Evolutionary conservation across 2,888 invertebrate species (phyloP).

Genomic region (Drosophila mettleri): DNA sequence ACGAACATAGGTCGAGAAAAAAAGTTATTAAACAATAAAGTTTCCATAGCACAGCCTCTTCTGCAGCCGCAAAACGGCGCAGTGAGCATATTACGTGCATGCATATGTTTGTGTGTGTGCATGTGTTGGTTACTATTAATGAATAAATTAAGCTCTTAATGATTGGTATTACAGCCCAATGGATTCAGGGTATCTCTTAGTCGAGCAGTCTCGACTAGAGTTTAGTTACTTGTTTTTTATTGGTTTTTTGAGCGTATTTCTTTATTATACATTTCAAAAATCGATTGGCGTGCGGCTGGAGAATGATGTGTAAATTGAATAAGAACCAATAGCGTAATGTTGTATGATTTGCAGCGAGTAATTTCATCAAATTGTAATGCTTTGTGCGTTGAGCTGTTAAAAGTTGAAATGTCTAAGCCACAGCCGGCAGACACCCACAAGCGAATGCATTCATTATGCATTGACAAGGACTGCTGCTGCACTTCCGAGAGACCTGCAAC

Average conservation of each 20-base stretch:
- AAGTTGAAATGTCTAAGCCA: constrained; percentile 7
- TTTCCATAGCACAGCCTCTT: no score
- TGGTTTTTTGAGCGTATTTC: constrained; percentile 6
- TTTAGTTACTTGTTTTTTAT: no score
- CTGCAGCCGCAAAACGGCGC: no score
- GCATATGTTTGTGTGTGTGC: no score
- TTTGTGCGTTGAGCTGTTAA: constrained; percentile 4
- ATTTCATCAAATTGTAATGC: constrained; percentile 29
- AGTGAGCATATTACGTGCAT: no score
- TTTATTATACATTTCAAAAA: constrained; percentile 35
- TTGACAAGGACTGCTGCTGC: constrained; percentile 46
- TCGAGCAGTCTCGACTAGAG: no score
- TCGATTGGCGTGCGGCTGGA: constrained; percentile 29
- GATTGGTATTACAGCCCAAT: no score
- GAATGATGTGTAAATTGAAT: constrained; percentile 15
- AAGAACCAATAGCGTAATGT: not conserved
- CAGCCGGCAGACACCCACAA: constrained; percentile 8
- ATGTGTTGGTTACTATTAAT: no score
- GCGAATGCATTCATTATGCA: constrained; percentile 36
- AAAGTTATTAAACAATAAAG: no score
- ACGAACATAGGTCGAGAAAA: no score
- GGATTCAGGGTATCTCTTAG: no score
- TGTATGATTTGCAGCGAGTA: constrained; percentile 19
- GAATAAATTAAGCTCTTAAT: no score
- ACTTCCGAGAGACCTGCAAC: constrained; percentile 34